These are phyloP conservation scores for Paramisgurnus dabryanus DNA, from an alignment of 2,113 vertebrate species.

Conservation along the genomic window DNA sequence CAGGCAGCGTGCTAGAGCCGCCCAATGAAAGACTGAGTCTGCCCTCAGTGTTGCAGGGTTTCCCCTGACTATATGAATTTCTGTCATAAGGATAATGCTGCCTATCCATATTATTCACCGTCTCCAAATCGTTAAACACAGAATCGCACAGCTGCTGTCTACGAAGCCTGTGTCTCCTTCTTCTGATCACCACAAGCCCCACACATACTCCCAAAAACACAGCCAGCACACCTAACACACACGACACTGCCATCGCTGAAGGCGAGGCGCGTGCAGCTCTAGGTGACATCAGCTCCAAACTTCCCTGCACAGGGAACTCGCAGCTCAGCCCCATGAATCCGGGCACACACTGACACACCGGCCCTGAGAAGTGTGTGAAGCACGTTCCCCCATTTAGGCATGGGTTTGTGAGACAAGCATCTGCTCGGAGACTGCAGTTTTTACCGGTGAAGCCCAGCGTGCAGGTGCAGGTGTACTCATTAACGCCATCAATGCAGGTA, in stretches of 20 bases:
- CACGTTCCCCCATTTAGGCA: slow-evolving; percentile 86
- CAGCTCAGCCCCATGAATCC: slow-evolving; percentile 88
- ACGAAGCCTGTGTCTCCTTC: slow-evolving; percentile 68
- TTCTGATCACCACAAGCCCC: slow-evolving; percentile 66
- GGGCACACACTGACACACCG: slow-evolving; percentile 84
- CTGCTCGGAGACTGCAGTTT: slow-evolving; percentile 81
- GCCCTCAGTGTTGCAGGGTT: slow-evolving; percentile 74
- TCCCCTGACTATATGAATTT: slow-evolving; percentile 68
- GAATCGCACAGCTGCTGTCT: slow-evolving; percentile 70
- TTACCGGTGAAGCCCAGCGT: slow-evolving; percentile 84
- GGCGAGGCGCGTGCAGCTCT: slow-evolving; percentile 69
- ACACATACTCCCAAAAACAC: slow-evolving; percentile 75
- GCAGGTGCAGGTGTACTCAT: slow-evolving; percentile 84
- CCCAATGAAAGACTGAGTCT: slow-evolving; percentile 69
- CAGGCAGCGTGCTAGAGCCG: slow-evolving; percentile 56
- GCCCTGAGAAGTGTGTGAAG: slow-evolving; percentile 87
- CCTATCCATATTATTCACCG: slow-evolving; percentile 70
- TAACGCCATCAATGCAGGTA: slow-evolving; percentile 85
- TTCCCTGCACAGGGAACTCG: slow-evolving; percentile 77
- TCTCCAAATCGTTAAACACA: slow-evolving; percentile 78
- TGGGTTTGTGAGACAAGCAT: slow-evolving; percentile 80
- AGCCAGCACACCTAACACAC: slow-evolving; percentile 73
- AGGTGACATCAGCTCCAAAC: slow-evolving; percentile 64
- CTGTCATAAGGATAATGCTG: slow-evolving; percentile 69
- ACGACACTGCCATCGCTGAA: slow-evolving; percentile 74